Percentiles rank a stretch among this genome's conserved stretches.
These are phyloP conservation scores for Mustelus asterias DNA, from an alignment of 2,113 vertebrate species.

Conservation along the genomic window DNA sequence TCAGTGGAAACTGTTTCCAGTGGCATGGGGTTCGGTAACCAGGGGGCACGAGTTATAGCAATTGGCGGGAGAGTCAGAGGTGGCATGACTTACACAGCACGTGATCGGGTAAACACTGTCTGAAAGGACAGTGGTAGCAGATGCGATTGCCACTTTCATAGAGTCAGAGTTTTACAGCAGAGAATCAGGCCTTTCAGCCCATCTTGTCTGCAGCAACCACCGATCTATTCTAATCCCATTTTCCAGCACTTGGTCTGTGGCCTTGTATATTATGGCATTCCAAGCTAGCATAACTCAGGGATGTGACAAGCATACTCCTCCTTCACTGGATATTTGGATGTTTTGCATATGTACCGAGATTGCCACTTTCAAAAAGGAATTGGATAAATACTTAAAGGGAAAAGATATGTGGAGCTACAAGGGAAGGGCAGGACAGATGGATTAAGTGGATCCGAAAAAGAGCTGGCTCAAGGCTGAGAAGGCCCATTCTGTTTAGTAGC, in stretches of 20 bases:
- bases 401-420: not conserved
- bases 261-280: too few species aligned
- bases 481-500: not conserved
- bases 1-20: not conserved
- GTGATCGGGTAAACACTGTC: not conserved
- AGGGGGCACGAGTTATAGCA: not conserved
- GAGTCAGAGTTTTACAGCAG: too few species aligned
- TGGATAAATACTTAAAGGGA: not conserved
- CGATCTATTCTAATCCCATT: too few species aligned
- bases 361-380: not conserved
- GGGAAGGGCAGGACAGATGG: not conserved
- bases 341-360: too few species aligned
- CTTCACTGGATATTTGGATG: too few species aligned
- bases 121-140: not conserved
- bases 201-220: too few species aligned
- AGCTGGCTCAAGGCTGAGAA: not conserved
- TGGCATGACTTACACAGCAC: too few species aligned
- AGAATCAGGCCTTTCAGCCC: too few species aligned
- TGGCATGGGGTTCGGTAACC: not conserved
- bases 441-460: not conserved
- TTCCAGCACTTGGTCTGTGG: too few species aligned
- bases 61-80: not conserved
- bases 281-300: too few species aligned
- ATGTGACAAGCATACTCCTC: too few species aligned
- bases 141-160: not conserved